Base-by-base conservation (phyloP, 1,140 invertebrate species). In the Tribolium madens region DNA sequence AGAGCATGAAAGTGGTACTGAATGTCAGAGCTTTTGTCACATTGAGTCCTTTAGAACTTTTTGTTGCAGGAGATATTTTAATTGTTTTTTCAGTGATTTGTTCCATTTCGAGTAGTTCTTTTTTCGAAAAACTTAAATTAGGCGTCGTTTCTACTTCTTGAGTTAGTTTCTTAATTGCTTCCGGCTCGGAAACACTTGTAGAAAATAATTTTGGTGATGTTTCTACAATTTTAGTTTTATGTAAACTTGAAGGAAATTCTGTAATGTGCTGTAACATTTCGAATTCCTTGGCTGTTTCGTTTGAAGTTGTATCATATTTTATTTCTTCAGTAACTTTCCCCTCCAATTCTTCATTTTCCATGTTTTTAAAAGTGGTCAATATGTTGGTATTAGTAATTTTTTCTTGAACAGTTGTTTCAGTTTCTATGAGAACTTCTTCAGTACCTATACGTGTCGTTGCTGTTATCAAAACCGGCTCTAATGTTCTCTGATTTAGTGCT, bases 71-170 rank as follows among this genome's bases (percentile, higher is more conserved):
- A 33, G 7, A 4, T 15, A 26, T 64, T 64, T 12, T 64, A n/a
- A 9, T 42, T n/a, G 7, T n/a, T 42, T 42, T 42, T 64, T 64
- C 57, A 10, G 57, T 64, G 5, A 64, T 33, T 64, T 64, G 7
- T 33, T 64, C 21, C 14, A 64, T 33, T 26, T 33, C n/a, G 12
- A 31, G 57, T 13, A 64, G 26, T 14, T 64, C 31, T 13, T n/a
- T 33, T 18, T 64, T 26, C 13, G 57, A 57, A 57, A 9, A 18
- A 18, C 10, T 9, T 21, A 26, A 17, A n/a, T 2, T 18, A 6
- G 18, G 26, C n/a, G 53, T 17, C 5, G 2, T 12, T 60, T 15
- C 1, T 53, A 0, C 7, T 10, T 53, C 0, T 15, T 53, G 7
- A 53, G 2, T 14, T n/a, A n/a, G n/a, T n/a, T n/a, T n/a, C n/a